Evolutionary conservation across 2,797 vertebrate genomes (phyloP), one percentile per base, ranked within the genome.

Genomic region (Parambassis ranga): DNA sequence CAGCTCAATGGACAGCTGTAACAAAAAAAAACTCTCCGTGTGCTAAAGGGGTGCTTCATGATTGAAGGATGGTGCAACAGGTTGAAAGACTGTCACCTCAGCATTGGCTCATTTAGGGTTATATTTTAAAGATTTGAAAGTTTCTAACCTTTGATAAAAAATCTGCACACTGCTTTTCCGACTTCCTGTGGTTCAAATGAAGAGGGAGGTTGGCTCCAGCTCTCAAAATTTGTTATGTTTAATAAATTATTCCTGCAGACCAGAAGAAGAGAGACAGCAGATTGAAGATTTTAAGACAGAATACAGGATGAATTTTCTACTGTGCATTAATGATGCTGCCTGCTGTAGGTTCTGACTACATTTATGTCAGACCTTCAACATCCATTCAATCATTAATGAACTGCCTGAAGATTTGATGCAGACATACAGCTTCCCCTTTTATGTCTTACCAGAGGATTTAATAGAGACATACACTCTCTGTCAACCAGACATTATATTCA

Each of bases 11-110:
- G 15, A 22, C 16, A 44, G 38, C 49, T 30, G 6, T 2, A 37
- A 47, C 14, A 66, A 28, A 50, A 65, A 46, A 44, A 22, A 18
- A 41, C n/a, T n/a, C n/a, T n/a, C n/a, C n/a, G 28, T 10, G 19
- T 55, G 37, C 71, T 57, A 60, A 63, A 65, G 44, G 44, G 43
- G 46, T 13, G 47, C 22, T 23, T 37, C 6, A 1, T 57, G 72
- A 75, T 38, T 58, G 59, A 53, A 39, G 35, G 47, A 66, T 77
- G 77, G 55, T 74, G 82, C 74, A 77, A 76, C 36, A 13, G 23
- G 5, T 13, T 63, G 63, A 59, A 77, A 85, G 44, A 23, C 51
- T 8, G 3, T 39, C 23, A 66, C 42, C 7, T 49, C 10, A 5
- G 6, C 10, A 10, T 39, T 37, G 5, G 18, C 35, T 65, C 22